These are phyloP conservation scores for Dioctria linearis DNA, from an alignment of 2,888 invertebrate species.

Conservation along the genomic window DNA sequence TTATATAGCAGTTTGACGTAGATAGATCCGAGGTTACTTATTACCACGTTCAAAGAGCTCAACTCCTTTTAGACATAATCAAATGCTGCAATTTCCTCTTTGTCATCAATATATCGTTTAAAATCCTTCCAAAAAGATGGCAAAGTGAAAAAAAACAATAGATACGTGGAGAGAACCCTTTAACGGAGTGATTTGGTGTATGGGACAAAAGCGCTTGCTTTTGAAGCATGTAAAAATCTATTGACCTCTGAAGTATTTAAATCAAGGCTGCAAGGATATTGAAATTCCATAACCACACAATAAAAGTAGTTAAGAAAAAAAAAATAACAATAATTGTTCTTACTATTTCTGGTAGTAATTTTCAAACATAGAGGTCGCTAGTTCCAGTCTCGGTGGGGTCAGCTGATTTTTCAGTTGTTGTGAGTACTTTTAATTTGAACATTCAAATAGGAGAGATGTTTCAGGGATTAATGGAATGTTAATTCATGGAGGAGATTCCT, in stretches of 20 bases:
- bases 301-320: background rate
- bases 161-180: background rate
- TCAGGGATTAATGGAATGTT: too few relatives aligned
- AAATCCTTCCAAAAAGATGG: background rate
- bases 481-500: background rate
- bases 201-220: background rate
- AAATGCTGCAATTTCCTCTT: background rate
- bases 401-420: too few relatives aligned
- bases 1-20: background rate
- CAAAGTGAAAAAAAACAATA: background rate
- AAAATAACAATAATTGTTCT: background rate
- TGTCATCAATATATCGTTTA: background rate
- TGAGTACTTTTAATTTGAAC: too few relatives aligned
- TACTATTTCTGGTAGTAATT: background rate
- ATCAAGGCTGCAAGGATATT: background rate
- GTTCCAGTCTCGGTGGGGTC: too few relatives aligned
- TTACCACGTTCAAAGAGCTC: background rate
- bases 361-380: background rate
- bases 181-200: background rate
- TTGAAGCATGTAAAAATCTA: too few relatives aligned
- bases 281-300: background rate
- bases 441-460: too few relatives aligned
- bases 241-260: background rate
- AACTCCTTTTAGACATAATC: constrained; percentile 6
- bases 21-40: background rate